Evolutionary conservation across 2,888 invertebrate genomes (phyloP).

Genomic region (Pyrrhia umbra): DNA sequence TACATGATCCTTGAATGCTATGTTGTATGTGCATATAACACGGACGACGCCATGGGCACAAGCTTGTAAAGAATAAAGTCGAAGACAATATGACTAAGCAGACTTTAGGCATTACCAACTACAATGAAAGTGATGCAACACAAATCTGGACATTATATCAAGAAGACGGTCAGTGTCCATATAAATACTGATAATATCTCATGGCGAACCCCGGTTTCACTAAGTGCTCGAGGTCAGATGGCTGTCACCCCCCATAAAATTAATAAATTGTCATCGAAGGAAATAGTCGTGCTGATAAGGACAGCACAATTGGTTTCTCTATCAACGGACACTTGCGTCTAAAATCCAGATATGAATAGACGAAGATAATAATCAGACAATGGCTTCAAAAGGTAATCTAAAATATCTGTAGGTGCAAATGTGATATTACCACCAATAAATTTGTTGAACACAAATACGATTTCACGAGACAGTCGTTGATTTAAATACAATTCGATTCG

Average conservation of each 20-base stretch:
- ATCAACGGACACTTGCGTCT: constrained; percentile 21
- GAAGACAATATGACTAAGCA: not conserved
- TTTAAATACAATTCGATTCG: constrained; percentile 68
- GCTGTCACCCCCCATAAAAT: constrained; percentile 33
- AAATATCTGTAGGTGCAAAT: constrained; percentile 55
- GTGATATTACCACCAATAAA: constrained; percentile 61
- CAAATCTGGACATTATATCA: constrained; percentile 9
- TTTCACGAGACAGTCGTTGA: constrained; percentile 60
- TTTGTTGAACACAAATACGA: constrained; percentile 64
- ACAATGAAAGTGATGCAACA: constrained; percentile 6
- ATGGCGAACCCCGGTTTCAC: constrained; percentile 26
- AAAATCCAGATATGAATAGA: constrained; percentile 27
- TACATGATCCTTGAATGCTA: no score
- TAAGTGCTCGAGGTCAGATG: constrained; percentile 13
- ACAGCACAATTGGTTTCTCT: constrained; percentile 36
- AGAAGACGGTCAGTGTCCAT: constrained; percentile 17
- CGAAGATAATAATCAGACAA: constrained; percentile 53
- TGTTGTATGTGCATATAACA: no score
- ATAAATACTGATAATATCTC: constrained; percentile 19
- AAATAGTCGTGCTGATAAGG: constrained; percentile 25
- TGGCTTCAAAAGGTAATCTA: constrained; percentile 52
- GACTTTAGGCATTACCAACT: not conserved
- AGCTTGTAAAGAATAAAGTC: not conserved
- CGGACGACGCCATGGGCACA: no score
- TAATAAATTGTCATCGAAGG: constrained; percentile 20